These are phyloP conservation scores for Hirundichthys speculiger DNA, from an alignment of 2,113 vertebrate genomes.

Conservation along the genomic window DNA sequence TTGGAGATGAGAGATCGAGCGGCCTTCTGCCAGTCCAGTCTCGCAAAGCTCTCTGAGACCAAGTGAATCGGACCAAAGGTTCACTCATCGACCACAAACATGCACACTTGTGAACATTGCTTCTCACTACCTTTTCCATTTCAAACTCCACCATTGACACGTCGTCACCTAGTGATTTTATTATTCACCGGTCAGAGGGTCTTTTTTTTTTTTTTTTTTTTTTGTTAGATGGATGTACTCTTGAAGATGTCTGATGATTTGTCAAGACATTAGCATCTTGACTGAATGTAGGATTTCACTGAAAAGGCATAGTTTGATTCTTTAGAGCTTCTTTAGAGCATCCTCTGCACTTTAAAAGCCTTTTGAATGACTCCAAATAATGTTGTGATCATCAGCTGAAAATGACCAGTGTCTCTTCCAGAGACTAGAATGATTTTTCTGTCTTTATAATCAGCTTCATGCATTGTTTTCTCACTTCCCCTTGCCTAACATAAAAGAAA, in stretches of 20 bases:
- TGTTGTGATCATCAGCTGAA: constrained; percentile 51
- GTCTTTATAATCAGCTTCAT: constrained; percentile 51
- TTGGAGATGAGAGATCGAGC: constrained; percentile 88
- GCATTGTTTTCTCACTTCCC: constrained; percentile 44
- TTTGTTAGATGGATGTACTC: constrained; percentile 37
- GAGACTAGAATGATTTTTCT: constrained; percentile 59
- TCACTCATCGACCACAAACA: constrained; percentile 31
- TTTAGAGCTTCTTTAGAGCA: constrained; percentile 29
- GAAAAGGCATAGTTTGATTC: constrained; percentile 29
- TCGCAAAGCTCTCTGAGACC: constrained; percentile 83
- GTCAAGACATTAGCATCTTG: constrained; percentile 26
- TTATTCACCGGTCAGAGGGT: constrained; percentile 28
- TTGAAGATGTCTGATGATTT: constrained; percentile 34
- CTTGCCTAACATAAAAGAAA: constrained; percentile 39
- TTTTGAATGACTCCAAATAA: constrained; percentile 41
- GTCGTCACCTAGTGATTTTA: constrained; percentile 37
- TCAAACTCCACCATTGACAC: constrained; percentile 20
- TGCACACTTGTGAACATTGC: constrained; percentile 25
- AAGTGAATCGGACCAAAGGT: constrained; percentile 64
- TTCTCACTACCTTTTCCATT: constrained; percentile 17
- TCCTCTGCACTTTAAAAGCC: constrained; percentile 64
- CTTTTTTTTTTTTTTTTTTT: constrained; percentile 11
- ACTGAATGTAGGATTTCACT: constrained; percentile 69
- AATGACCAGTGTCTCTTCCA: constrained; percentile 51
- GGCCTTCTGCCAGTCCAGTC: constrained; percentile 87